Conservation (phyloP, 2,113 vertebrate species). For the Scalopus aquaticus region DNA sequence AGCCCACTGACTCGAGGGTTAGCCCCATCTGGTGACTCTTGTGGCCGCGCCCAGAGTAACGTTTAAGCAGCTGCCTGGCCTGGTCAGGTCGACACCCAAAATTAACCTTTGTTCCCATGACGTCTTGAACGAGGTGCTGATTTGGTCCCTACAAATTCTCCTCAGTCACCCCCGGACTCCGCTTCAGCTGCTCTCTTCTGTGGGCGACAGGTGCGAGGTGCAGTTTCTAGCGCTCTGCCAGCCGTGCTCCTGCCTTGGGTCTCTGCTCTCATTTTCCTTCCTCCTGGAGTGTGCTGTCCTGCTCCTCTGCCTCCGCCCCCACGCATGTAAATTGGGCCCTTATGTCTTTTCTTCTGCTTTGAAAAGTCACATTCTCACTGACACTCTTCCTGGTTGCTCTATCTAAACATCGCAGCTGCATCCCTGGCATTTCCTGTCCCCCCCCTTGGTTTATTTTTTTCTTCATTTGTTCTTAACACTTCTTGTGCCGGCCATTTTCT, state of each 20-base stretch:
- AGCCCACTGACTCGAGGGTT: neutral
- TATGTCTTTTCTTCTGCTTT: neutral
- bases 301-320: neutral
- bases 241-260: neutral
- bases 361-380: neutral
- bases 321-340: neutral
- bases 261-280: neutral
- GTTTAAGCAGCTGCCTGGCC: neutral
- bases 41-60: neutral
- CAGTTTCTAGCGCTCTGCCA: neutral
- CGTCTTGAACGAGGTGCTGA: neutral
- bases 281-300: no score
- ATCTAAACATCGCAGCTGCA: neutral
- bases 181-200: neutral
- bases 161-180: neutral
- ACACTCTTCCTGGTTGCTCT: neutral
- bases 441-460: neutral
- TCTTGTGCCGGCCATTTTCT: no score
- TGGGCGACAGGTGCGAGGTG: neutral
- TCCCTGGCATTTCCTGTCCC: neutral
- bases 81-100: neutral
- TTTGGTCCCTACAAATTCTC: neutral
- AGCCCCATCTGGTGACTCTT: neutral
- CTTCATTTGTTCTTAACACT: no score
- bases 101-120: neutral